Base-by-base conservation (phyloP, 1,140 invertebrate genomes). In the Brevipalpus yothersi region DNA sequence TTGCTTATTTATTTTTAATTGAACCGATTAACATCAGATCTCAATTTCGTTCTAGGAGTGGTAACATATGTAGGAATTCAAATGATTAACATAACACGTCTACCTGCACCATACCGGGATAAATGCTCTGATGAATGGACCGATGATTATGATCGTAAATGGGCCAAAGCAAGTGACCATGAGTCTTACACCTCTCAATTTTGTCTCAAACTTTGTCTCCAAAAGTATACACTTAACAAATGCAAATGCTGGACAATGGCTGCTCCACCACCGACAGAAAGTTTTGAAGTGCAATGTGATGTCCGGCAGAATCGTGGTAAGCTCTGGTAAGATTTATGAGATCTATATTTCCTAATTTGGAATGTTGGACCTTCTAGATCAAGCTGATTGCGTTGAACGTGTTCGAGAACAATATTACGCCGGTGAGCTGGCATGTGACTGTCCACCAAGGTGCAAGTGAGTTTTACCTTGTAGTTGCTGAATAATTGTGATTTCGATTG, bases 51-150 rank as follows among this genome's bases (percentile, higher is more conserved):
- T 13, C 39, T 31, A 55, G 53, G 62, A 49, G 54, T 63, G 15
- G 61, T 62, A 7, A 63, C 63, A 8, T 63, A 63, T 41, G 47
- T 63, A 47, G 63, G 63, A 11, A 58, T 63, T 15, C 17, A 59
- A 39, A 56, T 63, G 63, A 41, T 62, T 1, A 63, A 63, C 47
- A 63, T 63, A 11, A 62, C 60, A n/a, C 51, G 63, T 58, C 31
- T 62, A 21, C 49, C 42, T 12, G 49, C 58, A 15, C 63, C 63
- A 19, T 61, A 60, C 56, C 58, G 49, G 12, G 63, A 62, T 31
- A 59, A 62, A 53, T 61, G 60, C 41, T 58, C 58, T 12, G 45
- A 63, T 49, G 58, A 60, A 19, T 61, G 63, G 63, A 7, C 12
- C 4, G 58, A 59, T 13, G 21, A 9, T 23, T 17, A 41, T 7